Evolutionary conservation across 2,888 invertebrate genomes (phyloP), one percentile per base, ranked within the genome.

Genomic region (Euplagia quadripunctaria): DNA sequence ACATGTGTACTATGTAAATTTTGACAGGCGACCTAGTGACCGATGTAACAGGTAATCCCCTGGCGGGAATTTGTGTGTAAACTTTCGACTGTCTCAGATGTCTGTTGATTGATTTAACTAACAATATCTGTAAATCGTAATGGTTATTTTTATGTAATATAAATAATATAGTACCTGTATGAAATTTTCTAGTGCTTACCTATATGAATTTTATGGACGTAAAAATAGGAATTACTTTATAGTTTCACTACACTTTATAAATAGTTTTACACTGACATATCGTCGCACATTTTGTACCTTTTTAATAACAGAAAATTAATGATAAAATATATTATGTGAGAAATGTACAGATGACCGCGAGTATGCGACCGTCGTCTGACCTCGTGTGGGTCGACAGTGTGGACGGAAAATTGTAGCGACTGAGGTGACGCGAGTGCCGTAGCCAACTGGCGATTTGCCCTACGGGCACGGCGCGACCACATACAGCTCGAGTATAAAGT

Each of bases 391-490:
- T 90, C 90, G 89, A 82, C 79, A 79, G 77, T 61, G 79, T 84
- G 82, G 80, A 85, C 87, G 89, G 85, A 88, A 88, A 89, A 81
- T 82, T 72, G 82, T 82, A 84, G 81, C 90, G 89, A 89, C 91
- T 86, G 89, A 88, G 86, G 87, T 90, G 88, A 84, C 83, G 89
- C 91, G 89, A 89, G 91, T 86, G 81, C 88, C 88, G 88, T 86
- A 89, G 95, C 95, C 95, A 95, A 95, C 95, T 95, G 95, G 95
- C 95, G 93, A 82, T 81, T 91, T 95, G 95, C 95, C 95, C 93
- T 92, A 88, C 86, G 31, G 31, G 31, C 31, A 31, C 2, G 86
- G 87, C 87, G 89, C 89, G 88, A 89, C 86, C 83, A 84, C 86
- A 84, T 87, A 89, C 91, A 86, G 87, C 82, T 87, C 87, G 86